Conservation (phyloP, 2,888 invertebrate species). For the Lacanobia wlatinum region DNA sequence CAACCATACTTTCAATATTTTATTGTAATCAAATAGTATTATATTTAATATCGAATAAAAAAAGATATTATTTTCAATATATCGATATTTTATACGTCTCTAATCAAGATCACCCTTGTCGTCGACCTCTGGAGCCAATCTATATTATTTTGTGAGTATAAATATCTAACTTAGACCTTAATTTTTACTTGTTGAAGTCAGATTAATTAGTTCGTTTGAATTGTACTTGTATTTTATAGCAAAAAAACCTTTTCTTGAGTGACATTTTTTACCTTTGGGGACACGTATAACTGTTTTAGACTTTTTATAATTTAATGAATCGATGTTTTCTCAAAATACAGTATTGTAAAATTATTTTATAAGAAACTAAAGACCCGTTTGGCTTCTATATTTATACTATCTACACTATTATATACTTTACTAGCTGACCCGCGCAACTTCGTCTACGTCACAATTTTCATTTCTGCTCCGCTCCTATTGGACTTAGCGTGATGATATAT, state of each 20-base stretch:
- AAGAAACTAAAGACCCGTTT: neutral
- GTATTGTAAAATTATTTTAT: neutral
- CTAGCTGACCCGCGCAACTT: no score
- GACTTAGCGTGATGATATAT: no score
- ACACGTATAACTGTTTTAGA: neutral
- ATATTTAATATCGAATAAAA: constrained; percentile 46
- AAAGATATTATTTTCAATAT: constrained; percentile 33
- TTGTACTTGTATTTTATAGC: constrained; percentile 9
- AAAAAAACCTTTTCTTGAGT: constrained; percentile 12
- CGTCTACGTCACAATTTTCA: no score
- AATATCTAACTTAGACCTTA: constrained; percentile 33
- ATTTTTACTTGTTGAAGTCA: constrained; percentile 36
- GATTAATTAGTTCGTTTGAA: constrained; percentile 43
- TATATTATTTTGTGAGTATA: constrained; percentile 38
- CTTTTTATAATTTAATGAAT: neutral
- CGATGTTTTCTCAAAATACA: neutral
- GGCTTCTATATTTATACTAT: no score
- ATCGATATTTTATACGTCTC: constrained; percentile 40
- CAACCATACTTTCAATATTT: constrained; percentile 13
- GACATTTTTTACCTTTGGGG: neutral
- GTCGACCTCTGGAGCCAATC: constrained; percentile 43
- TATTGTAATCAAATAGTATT: constrained; percentile 15
- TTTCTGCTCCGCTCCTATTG: no score
- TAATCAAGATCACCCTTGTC: constrained; percentile 56
- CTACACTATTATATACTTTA: no score